These are phyloP conservation scores for Bellardia bayeri DNA, from an alignment of 2,888 invertebrate genomes.

Conservation along the genomic window DNA sequence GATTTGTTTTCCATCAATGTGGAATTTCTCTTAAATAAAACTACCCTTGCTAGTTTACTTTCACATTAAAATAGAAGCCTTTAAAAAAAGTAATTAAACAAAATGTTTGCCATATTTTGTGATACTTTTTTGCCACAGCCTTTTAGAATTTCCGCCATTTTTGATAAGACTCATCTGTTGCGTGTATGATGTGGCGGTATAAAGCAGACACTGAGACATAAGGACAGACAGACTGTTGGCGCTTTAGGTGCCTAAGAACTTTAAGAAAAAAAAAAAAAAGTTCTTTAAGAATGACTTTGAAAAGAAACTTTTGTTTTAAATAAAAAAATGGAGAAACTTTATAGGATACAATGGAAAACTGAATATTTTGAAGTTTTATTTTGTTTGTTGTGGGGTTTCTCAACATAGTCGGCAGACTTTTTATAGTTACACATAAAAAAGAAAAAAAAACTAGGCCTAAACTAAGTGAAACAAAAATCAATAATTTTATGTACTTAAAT, in stretches of 20 bases:
- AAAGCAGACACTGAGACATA: slow-evolving; percentile 6
- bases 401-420: slow-evolving; percentile 64
- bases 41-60: not conserved
- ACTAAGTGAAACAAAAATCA: slow-evolving; percentile 61
- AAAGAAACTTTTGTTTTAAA: slow-evolving; percentile 73
- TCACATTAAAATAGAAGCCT: slow-evolving; percentile 17
- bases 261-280: slow-evolving; percentile 38
- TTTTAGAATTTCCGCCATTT: slow-evolving; percentile 51
- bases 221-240: slow-evolving; percentile 43
- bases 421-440: slow-evolving; percentile 30
- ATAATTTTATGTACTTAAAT: slow-evolving; percentile 48
- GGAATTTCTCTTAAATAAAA: not conserved
- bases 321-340: slow-evolving; percentile 53
- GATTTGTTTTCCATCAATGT: no score
- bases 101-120: slow-evolving; percentile 17
- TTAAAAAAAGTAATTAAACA: slow-evolving; percentile 58
- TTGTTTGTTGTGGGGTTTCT: slow-evolving; percentile 35
- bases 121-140: not conserved
- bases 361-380: slow-evolving; percentile 62
- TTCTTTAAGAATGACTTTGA: slow-evolving; percentile 72
- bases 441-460: slow-evolving; percentile 52
- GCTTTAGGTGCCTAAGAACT: slow-evolving; percentile 59
- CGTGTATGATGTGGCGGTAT: slow-evolving; percentile 38
- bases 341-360: slow-evolving; percentile 48
- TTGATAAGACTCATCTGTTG: slow-evolving; percentile 69